Evolutionary conservation across 2,797 vertebrate genomes (phyloP), one percentile per base, ranked within the genome.

Genomic region (Taeniopygia guttata): DNA sequence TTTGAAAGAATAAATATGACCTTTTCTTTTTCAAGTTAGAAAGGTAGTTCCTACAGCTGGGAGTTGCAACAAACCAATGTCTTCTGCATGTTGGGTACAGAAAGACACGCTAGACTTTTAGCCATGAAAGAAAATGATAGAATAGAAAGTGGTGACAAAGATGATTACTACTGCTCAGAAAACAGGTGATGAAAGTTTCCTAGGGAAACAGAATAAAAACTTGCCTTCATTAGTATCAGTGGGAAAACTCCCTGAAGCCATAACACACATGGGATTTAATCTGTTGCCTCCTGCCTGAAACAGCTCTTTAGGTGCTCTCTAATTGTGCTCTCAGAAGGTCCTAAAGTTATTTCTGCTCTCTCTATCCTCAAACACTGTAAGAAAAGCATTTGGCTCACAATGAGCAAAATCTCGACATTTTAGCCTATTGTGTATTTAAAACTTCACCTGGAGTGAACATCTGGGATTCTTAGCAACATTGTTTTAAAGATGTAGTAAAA

Each of bases 401-500:
- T 15, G 30, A 75, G n/a, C 7, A 52, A 16, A 84, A 67, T 79
- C 90, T 94, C 68, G 56, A 92, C 67, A 93, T 76, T 95, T 94
- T 87, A 75, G 48, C 22, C 79, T 11, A 38, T 93, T 46, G 25
- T 60, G 18, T 92, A 68, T 84, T 92, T 92, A 88, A 95, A 89
- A 95, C 14, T 84, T 88, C 29, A 89, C 79, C 77, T 95, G 58
- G 36, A 92, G 64, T 92, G 42, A 90, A 97, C 91, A 94, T 76
- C 84, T 70, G 90, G 30, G 42, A 64, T 59, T 95, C 93, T 95
- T 40, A 94, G 19, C 29, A 93, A 34, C 12, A 29, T 16, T 67
- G 48, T 64, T 95, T 95, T 89, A 83, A 87, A 95, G 43, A 94
- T 62, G 36, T 25, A 70, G 63, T 92, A 94, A 95, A 90, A 93